A percentile compares a stretch with the other conserved stretches of the same genome.
phyloP scores from a whole-genome alignment of 2,113 vertebrate species.

The Gobio gobio region DNA sequence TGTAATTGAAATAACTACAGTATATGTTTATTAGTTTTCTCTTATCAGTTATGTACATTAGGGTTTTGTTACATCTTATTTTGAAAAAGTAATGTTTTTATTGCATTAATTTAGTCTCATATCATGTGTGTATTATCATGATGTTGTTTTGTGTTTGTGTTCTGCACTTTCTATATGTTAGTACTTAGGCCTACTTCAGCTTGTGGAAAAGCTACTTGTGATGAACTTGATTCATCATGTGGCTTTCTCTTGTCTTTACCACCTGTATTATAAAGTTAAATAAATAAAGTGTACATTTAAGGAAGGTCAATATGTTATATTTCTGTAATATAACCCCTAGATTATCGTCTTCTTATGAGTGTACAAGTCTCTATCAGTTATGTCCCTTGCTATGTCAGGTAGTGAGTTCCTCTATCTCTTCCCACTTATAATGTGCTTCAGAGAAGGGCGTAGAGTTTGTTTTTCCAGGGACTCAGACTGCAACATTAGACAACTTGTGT shows the following conservation, averaged over 20 bases:
- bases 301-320: background rate
- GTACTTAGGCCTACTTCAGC: background rate
- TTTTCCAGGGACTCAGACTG: conserved; percentile 3
- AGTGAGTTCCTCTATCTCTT: background rate
- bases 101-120: background rate
- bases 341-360: background rate
- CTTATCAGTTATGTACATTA: background rate
- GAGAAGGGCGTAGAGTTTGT: conserved; percentile 8
- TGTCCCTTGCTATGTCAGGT: too few relatives aligned
- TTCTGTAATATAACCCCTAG: background rate
- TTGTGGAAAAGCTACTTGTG: background rate
- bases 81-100: background rate
- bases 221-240: background rate
- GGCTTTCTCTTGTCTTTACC: background rate
- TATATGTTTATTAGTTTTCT: background rate
- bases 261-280: too few relatives aligned
- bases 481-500: background rate
- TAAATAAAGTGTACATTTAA: background rate
- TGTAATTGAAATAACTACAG: background rate
- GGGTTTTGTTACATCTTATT: background rate
- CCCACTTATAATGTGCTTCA: background rate
- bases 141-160: too few relatives aligned
- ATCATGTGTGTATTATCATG: too few relatives aligned
- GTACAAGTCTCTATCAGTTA: background rate
- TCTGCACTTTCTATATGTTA: background rate